Conservation (phyloP, 2,888 invertebrate species). For the Ceratothoa steindachneri region DNA sequence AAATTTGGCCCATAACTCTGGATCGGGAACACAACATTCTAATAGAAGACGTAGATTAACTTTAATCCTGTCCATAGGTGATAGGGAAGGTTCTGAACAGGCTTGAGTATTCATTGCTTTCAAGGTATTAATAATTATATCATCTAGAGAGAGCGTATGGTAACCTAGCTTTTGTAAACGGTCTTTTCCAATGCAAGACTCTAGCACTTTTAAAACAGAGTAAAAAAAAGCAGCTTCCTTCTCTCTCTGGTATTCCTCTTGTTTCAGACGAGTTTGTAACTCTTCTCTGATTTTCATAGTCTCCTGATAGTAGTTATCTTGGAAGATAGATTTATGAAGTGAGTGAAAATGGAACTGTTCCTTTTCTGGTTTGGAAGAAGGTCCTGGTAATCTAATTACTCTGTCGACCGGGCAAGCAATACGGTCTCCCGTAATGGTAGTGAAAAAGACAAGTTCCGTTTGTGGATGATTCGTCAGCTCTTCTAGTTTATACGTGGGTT, state of each 20-base stretch:
- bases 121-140: constrained; percentile 36
- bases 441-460: constrained; percentile 24
- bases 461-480: background rate
- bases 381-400: constrained; percentile 18
- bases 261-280: background rate
- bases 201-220: constrained; percentile 34
- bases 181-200: constrained; percentile 34
- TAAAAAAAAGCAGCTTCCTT: constrained; percentile 28
- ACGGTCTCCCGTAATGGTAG: constrained; percentile 38
- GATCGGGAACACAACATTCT: constrained; percentile 45
- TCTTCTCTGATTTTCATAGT: background rate
- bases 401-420: constrained; percentile 35
- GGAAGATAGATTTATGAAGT: too few relatives aligned
- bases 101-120: constrained; percentile 40
- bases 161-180: constrained; percentile 36
- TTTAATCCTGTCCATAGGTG: constrained; percentile 43
- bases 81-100: constrained; percentile 42
- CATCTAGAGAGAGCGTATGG: constrained; percentile 33
- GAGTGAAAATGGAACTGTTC: too few relatives aligned
- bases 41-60: constrained; percentile 46
- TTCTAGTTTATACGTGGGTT: background rate
- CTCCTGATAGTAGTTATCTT: too few relatives aligned
- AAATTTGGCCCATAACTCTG: constrained; percentile 43
- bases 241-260: constrained; percentile 23
- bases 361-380: background rate